Base-by-base conservation (phyloP, 2,113 vertebrate species). In the Jaculus jaculus region DNA sequence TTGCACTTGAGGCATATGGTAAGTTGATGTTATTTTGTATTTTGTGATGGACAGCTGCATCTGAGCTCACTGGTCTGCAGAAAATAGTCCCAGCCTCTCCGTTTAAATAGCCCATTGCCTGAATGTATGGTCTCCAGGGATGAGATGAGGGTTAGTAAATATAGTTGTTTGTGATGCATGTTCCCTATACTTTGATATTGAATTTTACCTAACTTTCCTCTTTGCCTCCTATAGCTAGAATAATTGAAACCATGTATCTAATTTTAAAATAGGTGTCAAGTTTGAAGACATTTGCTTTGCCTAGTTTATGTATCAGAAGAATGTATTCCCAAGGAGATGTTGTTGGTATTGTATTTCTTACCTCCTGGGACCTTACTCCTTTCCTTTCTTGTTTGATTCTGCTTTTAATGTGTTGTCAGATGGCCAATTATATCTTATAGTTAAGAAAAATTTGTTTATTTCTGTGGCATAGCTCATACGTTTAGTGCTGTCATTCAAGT, bases 281-380 rank as follows among this genome's bases (percentile, higher is more conserved):
- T 72, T 72, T 80, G 77, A 77, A 96, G 79, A 28, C 16, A 16
- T 74, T 66, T 72, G 37, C 30, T 83, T 51, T 89, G 0, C 87
- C 20, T 1, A 51, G 51, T 75, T 75, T 58, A 92, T 97, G 96
- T 93, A 82, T 96, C 96, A 97, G 84, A 71, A 42, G 0, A 37
- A 58, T 77, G 93, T 89, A 86, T 95, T 84, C 83, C 71, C 42
- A 42, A 81, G 84, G 68, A 74, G 42, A 34, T 32, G 13, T 2
- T 32, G 13, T 2, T 20, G 0, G 15, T n/a, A 8, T 83, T 61
- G 1, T 68, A 9, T 87, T 78, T 66, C 39, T 34, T 89, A 18
- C n/a, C 30, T 54, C 54, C 2, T 12, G 24, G 32, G 20, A 21
- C 9, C 7, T 72, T 77, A 51, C 12, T 87, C 73, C 24, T 80